phyloP scores from a whole-genome alignment of 2,888 invertebrate species.

The Stenodema calcarata region DNA sequence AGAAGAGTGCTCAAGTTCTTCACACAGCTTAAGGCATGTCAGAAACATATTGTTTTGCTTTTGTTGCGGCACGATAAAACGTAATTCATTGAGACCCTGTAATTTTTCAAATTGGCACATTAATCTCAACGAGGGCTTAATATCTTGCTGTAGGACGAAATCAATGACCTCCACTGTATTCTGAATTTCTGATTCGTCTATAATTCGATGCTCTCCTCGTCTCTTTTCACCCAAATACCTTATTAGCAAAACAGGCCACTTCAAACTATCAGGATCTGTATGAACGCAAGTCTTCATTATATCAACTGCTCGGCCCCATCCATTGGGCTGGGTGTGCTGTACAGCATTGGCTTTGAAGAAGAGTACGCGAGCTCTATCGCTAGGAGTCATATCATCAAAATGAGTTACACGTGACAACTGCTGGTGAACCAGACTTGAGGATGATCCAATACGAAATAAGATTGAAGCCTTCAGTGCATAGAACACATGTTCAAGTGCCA shows the following conservation, averaged over 20 bases:
- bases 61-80: background rate
- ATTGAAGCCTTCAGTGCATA: background rate
- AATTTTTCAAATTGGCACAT: background rate
- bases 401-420: background rate
- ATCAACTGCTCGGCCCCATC: background rate
- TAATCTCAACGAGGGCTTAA: background rate
- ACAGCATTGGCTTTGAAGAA: background rate
- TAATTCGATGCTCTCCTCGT: background rate
- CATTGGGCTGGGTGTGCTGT: background rate
- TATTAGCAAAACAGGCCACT: background rate
- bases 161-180: background rate
- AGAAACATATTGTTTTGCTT: background rate
- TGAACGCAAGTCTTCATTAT: background rate
- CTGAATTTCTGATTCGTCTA: background rate
- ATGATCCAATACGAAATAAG: background rate
- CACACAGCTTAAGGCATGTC: background rate
- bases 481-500: background rate
- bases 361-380: background rate
- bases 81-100: background rate
- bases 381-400: background rate
- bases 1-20: background rate
- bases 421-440: background rate
- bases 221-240: background rate
- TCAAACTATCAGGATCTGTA: background rate
- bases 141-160: background rate